Base-by-base conservation (phyloP, 1,140 invertebrate species). In the Carcinoscorpius rotundicauda region DNA sequence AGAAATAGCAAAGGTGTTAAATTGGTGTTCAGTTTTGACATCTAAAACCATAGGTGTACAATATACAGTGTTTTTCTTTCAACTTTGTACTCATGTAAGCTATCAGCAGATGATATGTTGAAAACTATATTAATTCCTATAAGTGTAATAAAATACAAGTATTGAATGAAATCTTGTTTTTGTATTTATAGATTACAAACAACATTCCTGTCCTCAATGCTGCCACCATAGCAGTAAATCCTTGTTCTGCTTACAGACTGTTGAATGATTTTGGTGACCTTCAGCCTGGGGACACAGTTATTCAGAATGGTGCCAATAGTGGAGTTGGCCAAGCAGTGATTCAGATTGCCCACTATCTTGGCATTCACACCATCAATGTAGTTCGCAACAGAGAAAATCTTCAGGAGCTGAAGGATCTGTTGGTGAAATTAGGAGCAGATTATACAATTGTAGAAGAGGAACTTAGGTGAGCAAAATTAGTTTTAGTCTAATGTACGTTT, bases 301-400 rank as follows among this genome's bases (percentile, higher is more conserved):
- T 98, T 73, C 96, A 99, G 80, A 99, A 99, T 81, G 95, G 93
- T 59, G 93, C 88, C 1, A 99, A 98, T 78, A 96, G 93, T 76
- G 92, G 90, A 29, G 95, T 96, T 69, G 97, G 97, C 2, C 89
- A 95, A 77, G 86, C 90, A 73, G 91, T 97, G 0, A 98, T 98
- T 73, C 94, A 99, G 71, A 74, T 84, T 61, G 78, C 79, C 11
- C 76, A 76, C 68, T 69, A 75, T 65, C 73, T 75, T 72, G 71
- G 71, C 6, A 57, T 79, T 5, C 73, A 73, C 60, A 78, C 78
- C 4, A 73, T 73, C 6, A 98, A 91, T 77, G 84, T 99, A 71
- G 85, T 99, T 0, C 80, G 94, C 72, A 81, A 89, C 72, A 83
- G 95, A 68, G 84, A 91, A 62, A 73, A 82, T 68, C 82, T 95